phyloP scores from a whole-genome alignment of 2,888 invertebrate genomes.

The Metellina segmentata region DNA sequence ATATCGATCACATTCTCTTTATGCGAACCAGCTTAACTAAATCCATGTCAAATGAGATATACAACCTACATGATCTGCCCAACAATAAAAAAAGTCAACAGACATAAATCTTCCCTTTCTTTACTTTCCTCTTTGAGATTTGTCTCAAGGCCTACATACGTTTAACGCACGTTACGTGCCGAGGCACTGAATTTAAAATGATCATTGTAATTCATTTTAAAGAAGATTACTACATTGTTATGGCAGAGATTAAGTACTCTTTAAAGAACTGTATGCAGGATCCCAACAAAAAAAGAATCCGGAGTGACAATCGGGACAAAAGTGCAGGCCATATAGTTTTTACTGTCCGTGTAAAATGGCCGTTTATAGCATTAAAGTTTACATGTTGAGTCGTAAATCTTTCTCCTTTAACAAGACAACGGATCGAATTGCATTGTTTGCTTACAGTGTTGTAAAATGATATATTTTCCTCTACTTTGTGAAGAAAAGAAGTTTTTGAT shows the following conservation, averaged over 20 bases:
- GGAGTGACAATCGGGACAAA: slow-evolving; percentile 22
- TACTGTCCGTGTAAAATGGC: slow-evolving; percentile 47
- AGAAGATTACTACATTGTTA: slow-evolving; percentile 33
- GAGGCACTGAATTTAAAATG: slow-evolving; percentile 41
- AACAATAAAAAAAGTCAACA: slow-evolving; percentile 42
- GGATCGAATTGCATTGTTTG: background rate
- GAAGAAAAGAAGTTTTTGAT: background rate
- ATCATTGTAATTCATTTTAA: slow-evolving; percentile 43
- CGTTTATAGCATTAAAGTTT: slow-evolving; percentile 45
- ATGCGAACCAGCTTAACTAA: background rate
- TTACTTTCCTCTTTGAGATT: slow-evolving; percentile 27
- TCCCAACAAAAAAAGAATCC: slow-evolving; percentile 15
- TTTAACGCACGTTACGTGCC: slow-evolving; percentile 39
- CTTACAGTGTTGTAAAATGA: background rate
- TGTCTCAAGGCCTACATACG: slow-evolving; percentile 45
- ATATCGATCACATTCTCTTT: slow-evolving; percentile 7
- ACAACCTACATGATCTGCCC: slow-evolving; percentile 36
- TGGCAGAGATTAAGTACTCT: slow-evolving; percentile 44
- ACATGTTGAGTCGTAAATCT: slow-evolving; percentile 46
- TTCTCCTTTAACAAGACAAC: slow-evolving; percentile 16
- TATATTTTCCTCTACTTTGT: background rate
- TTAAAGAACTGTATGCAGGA: slow-evolving; percentile 18
- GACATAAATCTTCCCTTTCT: slow-evolving; percentile 48
- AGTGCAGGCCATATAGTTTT: slow-evolving; percentile 15
- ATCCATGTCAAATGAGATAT: slow-evolving; percentile 58